Base-by-base conservation (phyloP, 1,140 invertebrate species). In the Caerostris extrusa region DNA sequence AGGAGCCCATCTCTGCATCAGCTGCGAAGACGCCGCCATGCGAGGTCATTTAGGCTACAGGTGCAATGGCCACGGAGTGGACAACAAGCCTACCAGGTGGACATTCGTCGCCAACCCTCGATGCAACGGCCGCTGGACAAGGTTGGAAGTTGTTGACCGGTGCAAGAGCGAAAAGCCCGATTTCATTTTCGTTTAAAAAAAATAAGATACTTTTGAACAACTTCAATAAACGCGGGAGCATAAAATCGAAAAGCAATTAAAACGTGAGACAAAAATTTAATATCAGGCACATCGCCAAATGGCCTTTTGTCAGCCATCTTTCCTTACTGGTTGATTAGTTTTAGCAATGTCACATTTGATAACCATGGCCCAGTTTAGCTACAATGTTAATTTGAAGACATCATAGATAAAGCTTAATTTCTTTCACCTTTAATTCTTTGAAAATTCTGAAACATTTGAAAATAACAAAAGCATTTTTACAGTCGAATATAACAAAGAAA, bases 71-170 rank as follows among this genome's bases (percentile, higher is more conserved):
- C 97, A 98, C 95, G 97, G 97, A 0, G 97, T 97, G 56, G 96
- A 97, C 56, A 97, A 97, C 3, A 97, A 97, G 95, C 96, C 97
- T 90, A 98, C 98, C 14, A 96, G 98, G 69, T 98, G 98, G 97
- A 97, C 97, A 91, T 97, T 97, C 64, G 96, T 98, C n/a, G 97
- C 97, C 53, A 97, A 97, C 61, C 97, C 97, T 10, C 97, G 97
- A 94, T 98, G 98, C 96, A 97, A 98, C 95, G 98, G 98, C 64
- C 98, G 98, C 95, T 98, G 98, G 98, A 95, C 97, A n/a, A 97
- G 95, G 50, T 58, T 94, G 7, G 94, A 92, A 55, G 57, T 71
- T 10, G 50, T 67, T 12, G 94, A 95, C 50, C 17, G 91, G 17
- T 95, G 94, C 56, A 34, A 64, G 60, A 69, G 71, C 17, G 94